Base-by-base conservation (phyloP, 2,888 invertebrate genomes). In the Pimpla rufipes region DNA sequence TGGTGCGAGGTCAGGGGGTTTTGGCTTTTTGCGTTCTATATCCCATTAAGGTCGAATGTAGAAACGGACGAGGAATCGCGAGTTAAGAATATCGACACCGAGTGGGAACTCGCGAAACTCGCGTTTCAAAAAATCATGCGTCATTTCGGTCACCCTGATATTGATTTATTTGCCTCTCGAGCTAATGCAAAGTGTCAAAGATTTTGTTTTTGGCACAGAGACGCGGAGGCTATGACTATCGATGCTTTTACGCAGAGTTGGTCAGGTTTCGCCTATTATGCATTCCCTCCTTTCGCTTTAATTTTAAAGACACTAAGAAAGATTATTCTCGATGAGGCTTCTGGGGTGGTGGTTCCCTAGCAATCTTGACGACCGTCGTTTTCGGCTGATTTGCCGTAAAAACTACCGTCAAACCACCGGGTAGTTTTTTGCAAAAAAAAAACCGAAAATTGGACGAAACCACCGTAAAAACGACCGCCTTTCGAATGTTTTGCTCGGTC, bases 21-120 rank as follows among this genome's bases (percentile, higher is more conserved):
- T 52, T 70, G 80, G 80, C 50, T 70, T 29, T 80, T 68, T 35
- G 67, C 71, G 18, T 64, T 71, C 0, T 79, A 79, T 21, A 79
- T 79, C 55, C 42, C 66, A 52, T 79, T 57, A n/a, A 73, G 67
- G 35, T 73, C 74, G 7, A 74, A 79, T 52, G 42, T 67, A 7
- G 67, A 79, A 45, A 74, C 79, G 16, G 74, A 68, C 62, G 47
- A 50, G 23, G 68, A 57, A 59, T 74, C 79, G n/a, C 59, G 70
- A 35, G 37, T 52, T 50, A 79, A 40, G 52, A 78, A 70, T 16
- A 52, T 77, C 21, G 68, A 77, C 23, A 57, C 67, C 13, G 52
- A 64, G 40, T 68, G 57, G 57, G 67, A 77, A 59, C 18, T 68
- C n/a, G 76, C 67, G n/a, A 16, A 35, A 45, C 42, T 29, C 2